Percentiles rank a stretch among this genome's conserved stretches.
These are phyloP conservation scores for Dicranocentrus wangi DNA, from an alignment of 2,888 invertebrate species.

Conservation along the genomic window DNA sequence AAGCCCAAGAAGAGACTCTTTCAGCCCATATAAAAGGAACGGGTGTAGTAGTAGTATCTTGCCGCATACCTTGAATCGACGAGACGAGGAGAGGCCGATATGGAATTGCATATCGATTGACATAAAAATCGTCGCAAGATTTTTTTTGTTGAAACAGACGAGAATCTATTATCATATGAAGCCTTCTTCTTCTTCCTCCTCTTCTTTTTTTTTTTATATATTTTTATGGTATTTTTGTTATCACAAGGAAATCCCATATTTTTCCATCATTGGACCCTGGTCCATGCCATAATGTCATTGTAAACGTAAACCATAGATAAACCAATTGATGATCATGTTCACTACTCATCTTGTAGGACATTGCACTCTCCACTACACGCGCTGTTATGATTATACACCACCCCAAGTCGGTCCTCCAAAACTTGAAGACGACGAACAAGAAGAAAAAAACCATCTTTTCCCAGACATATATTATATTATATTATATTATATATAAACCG, in stretches of 20 bases:
- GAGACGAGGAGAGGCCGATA: too few relatives aligned
- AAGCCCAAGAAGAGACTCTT: too few relatives aligned
- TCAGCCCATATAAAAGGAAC: too few relatives aligned
- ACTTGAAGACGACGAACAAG: too few relatives aligned
- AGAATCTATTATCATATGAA: constrained; percentile 48
- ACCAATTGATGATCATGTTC: constrained; percentile 40
- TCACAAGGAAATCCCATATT: constrained; percentile 18
- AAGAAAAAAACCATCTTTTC: too few relatives aligned
- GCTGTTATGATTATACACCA: too few relatives aligned
- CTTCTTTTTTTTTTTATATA: not conserved
- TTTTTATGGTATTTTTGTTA: constrained; percentile 17
- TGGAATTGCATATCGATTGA: constrained; percentile 45
- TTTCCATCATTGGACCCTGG: constrained; percentile 23
- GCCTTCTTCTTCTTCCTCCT: not conserved
- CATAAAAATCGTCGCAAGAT: constrained; percentile 17
- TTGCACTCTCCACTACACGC: constrained; percentile 34
- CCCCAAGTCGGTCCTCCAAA: too few relatives aligned
- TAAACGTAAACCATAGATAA: constrained; percentile 44
- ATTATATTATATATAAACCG: too few relatives aligned
- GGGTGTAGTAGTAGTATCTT: too few relatives aligned
- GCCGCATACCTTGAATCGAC: too few relatives aligned
- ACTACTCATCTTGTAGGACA: constrained; percentile 31
- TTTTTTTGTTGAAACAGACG: too few relatives aligned
- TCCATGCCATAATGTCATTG: constrained; percentile 47
- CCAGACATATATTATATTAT: too few relatives aligned